Percentiles rank a stretch among this genome's conserved stretches.
Evolutionary conservation across 1,140 invertebrate species (phyloP).

Genomic region (Apolygus lucorum): DNA sequence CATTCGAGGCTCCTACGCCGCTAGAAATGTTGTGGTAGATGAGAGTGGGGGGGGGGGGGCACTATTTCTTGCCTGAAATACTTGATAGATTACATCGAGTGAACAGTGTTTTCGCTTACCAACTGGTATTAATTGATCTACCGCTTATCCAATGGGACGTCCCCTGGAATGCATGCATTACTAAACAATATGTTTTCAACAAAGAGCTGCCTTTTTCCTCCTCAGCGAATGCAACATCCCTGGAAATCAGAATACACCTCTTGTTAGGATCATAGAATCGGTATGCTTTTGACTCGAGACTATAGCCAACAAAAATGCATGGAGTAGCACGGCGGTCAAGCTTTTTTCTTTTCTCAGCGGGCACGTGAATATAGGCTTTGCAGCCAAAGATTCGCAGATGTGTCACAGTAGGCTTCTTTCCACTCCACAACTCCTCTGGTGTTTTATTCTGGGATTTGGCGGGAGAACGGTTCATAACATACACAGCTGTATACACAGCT

Average conservation of each 20-base stretch:
- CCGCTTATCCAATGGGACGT: too few relatives aligned
- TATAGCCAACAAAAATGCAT: too few relatives aligned
- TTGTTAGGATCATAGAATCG: not conserved
- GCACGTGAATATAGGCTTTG: conserved; percentile 27
- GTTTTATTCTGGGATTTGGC: conserved; percentile 1
- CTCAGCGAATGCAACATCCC: too few relatives aligned
- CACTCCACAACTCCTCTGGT: conserved; percentile 31
- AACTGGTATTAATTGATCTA: too few relatives aligned
- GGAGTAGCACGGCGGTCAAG: conserved; percentile 21
- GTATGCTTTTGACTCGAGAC: conserved; percentile 23
- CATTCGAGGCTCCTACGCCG: too few relatives aligned
- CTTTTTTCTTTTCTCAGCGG: conserved; percentile 24
- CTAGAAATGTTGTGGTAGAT: too few relatives aligned
- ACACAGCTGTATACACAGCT: conserved; percentile 30
- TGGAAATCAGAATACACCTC: not conserved
- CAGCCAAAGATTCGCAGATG: conserved; percentile 29
- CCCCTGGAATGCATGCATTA: too few relatives aligned
- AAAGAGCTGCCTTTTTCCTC: not conserved
- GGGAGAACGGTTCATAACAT: not conserved
- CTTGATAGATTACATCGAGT: too few relatives aligned
- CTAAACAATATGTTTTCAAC: too few relatives aligned
- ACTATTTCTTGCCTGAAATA: too few relatives aligned
- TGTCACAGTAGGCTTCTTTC: conserved; percentile 26
- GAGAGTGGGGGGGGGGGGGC: too few relatives aligned
- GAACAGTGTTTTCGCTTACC: too few relatives aligned